Base-by-base conservation (phyloP, 2,113 vertebrate genomes). In the Hyperopisus bebe region DNA sequence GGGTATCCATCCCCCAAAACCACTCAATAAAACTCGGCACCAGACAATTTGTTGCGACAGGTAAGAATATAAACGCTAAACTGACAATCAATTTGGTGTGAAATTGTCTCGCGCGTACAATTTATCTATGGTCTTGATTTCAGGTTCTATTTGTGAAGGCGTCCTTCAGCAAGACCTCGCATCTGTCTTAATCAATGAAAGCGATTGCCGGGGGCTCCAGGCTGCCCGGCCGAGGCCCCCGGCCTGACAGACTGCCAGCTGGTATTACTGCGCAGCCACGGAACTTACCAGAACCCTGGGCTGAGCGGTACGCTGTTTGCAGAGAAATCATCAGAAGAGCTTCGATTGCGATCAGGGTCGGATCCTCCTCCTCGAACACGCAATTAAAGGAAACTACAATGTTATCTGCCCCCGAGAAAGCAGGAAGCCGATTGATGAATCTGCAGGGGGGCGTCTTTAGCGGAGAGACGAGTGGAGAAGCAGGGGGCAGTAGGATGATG, bases 31-130 rank as follows among this genome's bases (percentile, higher is more conserved):
- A 11, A 62, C 88, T 92, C 90, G 87, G 87, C 84, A 91, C 88
- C 90, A 89, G 89, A 93, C 93, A 90, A 94, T 95, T 93, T 94
- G 92, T 93, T 92, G 92, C 21, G 31, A 92, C 88, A 88, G 90
- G 82, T 83, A 17, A 90, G 92, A 90, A 92, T 93, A 93, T 94
- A 94, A 93, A 94, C 91, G 92, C 85, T 90, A 90, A 90, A 46
- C 92, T 93, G 92, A 93, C 93, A 94, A 94, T 94, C 94, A 93
- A 92, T 93, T 94, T 44, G 88, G 89, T 90, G 91, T 90, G 31
- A 82, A 87, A 92, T 92, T 89, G 90, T 91, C 92, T 90, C 87
- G 74, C 31, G 74, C 90, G 91, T 85, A 90, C 92, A 92, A 93
- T 94, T 89, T 46, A 92, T 94, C 93, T 90, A 90, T 86, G 88